Percentiles rank a stretch among this genome's conserved stretches.
Evolutionary conservation across 2,797 vertebrate genomes (phyloP).

Genomic region (Alosa sapidissima): DNA sequence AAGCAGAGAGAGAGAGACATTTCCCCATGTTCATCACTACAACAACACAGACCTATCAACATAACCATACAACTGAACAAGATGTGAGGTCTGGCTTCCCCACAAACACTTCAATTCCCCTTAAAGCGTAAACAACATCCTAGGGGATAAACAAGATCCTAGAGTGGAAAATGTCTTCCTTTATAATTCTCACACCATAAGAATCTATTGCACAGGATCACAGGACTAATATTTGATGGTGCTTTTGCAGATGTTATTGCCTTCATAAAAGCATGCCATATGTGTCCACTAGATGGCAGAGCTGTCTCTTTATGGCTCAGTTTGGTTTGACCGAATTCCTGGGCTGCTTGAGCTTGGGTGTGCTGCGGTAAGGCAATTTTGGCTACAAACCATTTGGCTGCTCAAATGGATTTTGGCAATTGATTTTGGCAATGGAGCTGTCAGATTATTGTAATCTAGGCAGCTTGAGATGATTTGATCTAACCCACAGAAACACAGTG

Average conservation of each 20-base stretch:
- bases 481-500: not conserved
- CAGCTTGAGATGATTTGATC: not conserved
- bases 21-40: not conserved
- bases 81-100: not conserved
- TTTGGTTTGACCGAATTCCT: not conserved
- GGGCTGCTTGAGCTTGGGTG: not conserved
- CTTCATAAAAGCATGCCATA: not conserved
- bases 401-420: not conserved
- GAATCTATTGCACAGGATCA: not conserved
- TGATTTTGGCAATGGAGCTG: not conserved
- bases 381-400: not conserved
- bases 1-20: too few species aligned
- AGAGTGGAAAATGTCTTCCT: not conserved
- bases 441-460: not conserved
- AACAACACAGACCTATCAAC: not conserved
- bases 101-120: not conserved
- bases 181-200: not conserved
- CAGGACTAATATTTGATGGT: not conserved
- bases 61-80: too few species aligned
- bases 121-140: not conserved
- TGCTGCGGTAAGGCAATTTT: slow-evolving; percentile 6
- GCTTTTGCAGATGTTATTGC: not conserved
- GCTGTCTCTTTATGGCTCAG: not conserved
- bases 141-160: too few species aligned
- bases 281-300: slow-evolving; percentile 63